Base-by-base conservation (phyloP, 2,113 vertebrate genomes). In the Noctilio leporinus region DNA sequence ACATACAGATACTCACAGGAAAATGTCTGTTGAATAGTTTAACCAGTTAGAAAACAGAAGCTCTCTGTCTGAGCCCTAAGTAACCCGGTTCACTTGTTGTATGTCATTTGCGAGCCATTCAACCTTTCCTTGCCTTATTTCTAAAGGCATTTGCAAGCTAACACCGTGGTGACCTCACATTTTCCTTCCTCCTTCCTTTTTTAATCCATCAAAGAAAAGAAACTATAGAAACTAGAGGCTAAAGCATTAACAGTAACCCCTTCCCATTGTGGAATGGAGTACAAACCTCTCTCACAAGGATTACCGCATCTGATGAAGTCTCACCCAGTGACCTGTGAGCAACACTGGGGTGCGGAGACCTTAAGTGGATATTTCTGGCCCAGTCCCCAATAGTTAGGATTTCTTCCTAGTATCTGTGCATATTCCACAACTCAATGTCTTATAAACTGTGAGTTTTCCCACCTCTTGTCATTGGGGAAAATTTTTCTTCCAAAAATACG, bases 361-460 rank as follows among this genome's bases (percentile, higher is more conserved):
- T 89, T 64, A 88, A 69, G 40, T 62, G 88, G 89, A 45, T 92
- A 94, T 86, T 88, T 94, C 86, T 89, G 93, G 73, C 67, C 89
- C 40, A 9, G 86, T 91, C 30, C 83, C 69, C 93, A 57, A 49
- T 85, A 40, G 77, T 96, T 77, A 84, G 43, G 90, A 75, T 90
- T 83, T 85, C 89, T 86, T 10, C 0, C 67, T 91, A 67, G 87
- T 97, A 83, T 95, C 45, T 80, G 55, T 17, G 1, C 30, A 20
- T 90, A 77, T 80, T 88, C 72, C 73, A 75, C 45, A 91, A 49
- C 14, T 76, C 64, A 40, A 0, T 62, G 45, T 88, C 75, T 94
- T 64, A 75, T 78, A 65, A 88, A 12, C 89, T 94, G 8, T 91
- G 69, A 70, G 69, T 93, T 96, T 95, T 93, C 65, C 83, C 69